Conservation (phyloP, 2,113 vertebrate genomes). For the Planiliza haematocheilus region DNA sequence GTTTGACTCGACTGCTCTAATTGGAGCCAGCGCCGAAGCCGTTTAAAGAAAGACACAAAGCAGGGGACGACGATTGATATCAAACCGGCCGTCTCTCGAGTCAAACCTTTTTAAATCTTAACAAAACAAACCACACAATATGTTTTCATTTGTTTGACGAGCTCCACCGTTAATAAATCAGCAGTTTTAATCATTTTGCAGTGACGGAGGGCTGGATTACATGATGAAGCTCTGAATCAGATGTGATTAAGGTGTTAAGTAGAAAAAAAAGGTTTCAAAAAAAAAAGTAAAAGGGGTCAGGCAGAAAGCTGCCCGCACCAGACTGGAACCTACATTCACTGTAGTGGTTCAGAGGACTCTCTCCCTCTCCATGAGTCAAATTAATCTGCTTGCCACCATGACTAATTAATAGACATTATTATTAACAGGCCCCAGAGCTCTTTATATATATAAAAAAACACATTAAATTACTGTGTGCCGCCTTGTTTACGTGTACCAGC, state of each 20-base stretch:
- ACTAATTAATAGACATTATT: constrained; percentile 65
- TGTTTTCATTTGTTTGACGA: constrained; percentile 6
- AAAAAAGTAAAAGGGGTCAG: background rate
- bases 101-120: background rate
- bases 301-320: constrained; percentile 8
- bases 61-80: background rate
- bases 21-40: background rate
- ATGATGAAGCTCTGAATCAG: constrained; percentile 24
- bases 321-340: constrained; percentile 10
- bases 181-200: constrained; percentile 19
- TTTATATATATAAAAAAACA: constrained; percentile 27
- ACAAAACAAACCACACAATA: constrained; percentile 8
- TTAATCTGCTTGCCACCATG: constrained; percentile 51
- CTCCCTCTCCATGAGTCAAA: constrained; percentile 34
- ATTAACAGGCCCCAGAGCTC: constrained; percentile 47
- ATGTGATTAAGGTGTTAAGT: constrained; percentile 28
- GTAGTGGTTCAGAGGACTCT: constrained; percentile 8
- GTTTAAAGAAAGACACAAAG: background rate
- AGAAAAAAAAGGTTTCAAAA: constrained; percentile 8
- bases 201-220: constrained; percentile 11
- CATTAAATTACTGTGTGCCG: constrained; percentile 45
- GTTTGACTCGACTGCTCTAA: constrained; percentile 2
- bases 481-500: background rate
- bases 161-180: constrained; percentile 9
- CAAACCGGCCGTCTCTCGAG: background rate